Percentiles rank a stretch among this genome's conserved stretches.
Conservation (phyloP, 2,797 vertebrate genomes). For the Coccyzus lansbergi region DNA sequence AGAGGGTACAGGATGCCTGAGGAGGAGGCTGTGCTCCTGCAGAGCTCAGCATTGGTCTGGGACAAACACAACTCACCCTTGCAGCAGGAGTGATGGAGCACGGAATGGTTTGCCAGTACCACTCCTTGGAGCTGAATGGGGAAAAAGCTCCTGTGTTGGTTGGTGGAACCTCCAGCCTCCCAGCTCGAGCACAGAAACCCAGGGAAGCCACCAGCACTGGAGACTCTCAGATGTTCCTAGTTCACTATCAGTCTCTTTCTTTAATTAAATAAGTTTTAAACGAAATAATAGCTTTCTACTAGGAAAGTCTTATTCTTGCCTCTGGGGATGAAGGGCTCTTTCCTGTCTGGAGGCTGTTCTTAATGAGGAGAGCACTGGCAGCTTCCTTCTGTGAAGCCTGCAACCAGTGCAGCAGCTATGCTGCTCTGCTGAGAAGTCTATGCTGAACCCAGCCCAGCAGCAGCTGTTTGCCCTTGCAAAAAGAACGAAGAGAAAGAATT, state of each 20-base stretch:
- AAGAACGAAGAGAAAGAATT: not conserved
- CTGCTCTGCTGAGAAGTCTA: not conserved
- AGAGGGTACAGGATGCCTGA: rapidly evolving
- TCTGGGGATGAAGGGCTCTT: not conserved
- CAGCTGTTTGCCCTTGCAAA: not conserved
- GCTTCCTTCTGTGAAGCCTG: not conserved
- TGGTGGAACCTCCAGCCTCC: not conserved
- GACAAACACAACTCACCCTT: not conserved
- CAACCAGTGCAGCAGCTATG: not conserved
- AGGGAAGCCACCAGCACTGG: not conserved
- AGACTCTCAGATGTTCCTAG: not conserved
- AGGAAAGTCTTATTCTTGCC: not conserved
- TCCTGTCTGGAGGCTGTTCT: not conserved
- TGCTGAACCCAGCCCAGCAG: not conserved
- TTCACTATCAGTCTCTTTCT: not conserved
- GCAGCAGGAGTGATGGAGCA: not conserved
- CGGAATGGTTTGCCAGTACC: not conserved
- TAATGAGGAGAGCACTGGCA: not conserved
- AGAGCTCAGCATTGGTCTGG: rapidly evolving
- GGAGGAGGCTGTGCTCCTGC: not conserved
- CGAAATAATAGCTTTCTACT: not conserved
- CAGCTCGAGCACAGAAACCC: rapidly evolving
- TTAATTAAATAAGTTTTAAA: not conserved
- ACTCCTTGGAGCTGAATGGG: not conserved
- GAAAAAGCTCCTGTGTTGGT: not conserved